Percentiles rank a stretch among this genome's conserved stretches.
Evolutionary conservation across 2,113 vertebrate species (phyloP).

Genomic region (Erythrolamprus reginae): DNA sequence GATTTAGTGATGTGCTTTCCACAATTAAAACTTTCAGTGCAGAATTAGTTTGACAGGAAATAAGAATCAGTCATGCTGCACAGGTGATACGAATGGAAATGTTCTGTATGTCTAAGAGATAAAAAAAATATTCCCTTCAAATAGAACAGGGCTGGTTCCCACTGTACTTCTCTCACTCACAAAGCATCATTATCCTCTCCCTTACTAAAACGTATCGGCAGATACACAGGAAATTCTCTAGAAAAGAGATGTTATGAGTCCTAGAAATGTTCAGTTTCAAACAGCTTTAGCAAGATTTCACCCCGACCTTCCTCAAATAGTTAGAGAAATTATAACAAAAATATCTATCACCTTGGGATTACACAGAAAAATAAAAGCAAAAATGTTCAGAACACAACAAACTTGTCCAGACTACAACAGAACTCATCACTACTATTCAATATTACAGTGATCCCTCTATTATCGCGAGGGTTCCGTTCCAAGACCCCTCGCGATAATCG

Average conservation of each 20-base stretch:
- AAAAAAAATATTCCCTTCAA: neutral
- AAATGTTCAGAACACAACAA: neutral
- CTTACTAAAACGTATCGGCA: neutral
- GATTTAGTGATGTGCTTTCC: constrained; percentile 6
- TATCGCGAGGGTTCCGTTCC: too few relatives aligned
- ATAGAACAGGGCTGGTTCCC: neutral
- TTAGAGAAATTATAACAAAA: neutral
- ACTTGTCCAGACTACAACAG: constrained; percentile 26
- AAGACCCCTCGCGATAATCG: too few relatives aligned
- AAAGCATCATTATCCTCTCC: neutral
- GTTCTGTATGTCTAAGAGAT: neutral
- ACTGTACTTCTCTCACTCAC: neutral
- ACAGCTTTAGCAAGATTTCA: constrained; percentile 3
- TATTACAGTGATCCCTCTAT: too few relatives aligned
- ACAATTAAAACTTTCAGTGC: neutral
- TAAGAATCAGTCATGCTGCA: neutral
- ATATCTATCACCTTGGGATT: neutral
- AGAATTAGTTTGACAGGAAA: neutral
- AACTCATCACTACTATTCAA: neutral
- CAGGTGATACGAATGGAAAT: neutral
- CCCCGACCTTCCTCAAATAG: constrained; percentile 11
- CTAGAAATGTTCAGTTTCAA: constrained; percentile 8
- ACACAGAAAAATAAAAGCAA: constrained; percentile 35
- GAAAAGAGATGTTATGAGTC: neutral
- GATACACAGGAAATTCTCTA: neutral